A percentile compares a stretch with the other conserved stretches of the same genome.
These are phyloP conservation scores for Guaruba guarouba DNA, from an alignment of 2,113 vertebrate species.

Conservation along the genomic window DNA sequence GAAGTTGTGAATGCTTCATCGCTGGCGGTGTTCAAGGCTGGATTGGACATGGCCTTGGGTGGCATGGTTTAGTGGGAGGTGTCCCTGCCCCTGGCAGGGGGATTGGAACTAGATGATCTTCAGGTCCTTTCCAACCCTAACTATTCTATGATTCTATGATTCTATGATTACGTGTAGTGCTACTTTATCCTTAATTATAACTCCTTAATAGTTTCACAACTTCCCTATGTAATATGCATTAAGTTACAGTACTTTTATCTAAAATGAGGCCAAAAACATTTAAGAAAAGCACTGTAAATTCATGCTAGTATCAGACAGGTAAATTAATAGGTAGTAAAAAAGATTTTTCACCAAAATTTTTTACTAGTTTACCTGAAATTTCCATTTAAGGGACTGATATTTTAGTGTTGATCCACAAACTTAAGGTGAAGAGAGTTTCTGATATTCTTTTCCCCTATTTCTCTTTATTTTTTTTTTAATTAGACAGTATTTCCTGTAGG, in stretches of 20 bases:
- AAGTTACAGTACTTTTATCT: background rate
- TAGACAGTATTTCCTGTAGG: background rate
- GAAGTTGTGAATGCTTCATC: too few species aligned
- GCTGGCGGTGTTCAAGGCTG: too few species aligned
- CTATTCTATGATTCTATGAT: too few species aligned
- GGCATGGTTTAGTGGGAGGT: too few species aligned
- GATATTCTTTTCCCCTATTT: background rate
- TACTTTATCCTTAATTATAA: background rate
- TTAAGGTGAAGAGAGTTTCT: background rate
- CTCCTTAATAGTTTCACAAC: background rate
- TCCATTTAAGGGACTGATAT: background rate
- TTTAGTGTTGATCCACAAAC: background rate
- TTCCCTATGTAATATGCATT: background rate
- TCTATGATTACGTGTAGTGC: background rate
- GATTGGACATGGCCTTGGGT: too few species aligned
- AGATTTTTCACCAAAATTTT: background rate
- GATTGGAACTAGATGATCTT: too few species aligned
- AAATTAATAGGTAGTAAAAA: background rate
- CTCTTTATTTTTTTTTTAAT: background rate
- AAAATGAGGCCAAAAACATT: background rate
- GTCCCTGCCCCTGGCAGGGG: too few species aligned
- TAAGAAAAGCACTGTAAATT: background rate
- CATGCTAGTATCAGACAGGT: background rate
- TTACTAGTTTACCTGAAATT: background rate
- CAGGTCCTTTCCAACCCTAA: too few species aligned